phyloP scores from a whole-genome alignment of 2,888 invertebrate species.

The Hemicrepidius hirtus region DNA sequence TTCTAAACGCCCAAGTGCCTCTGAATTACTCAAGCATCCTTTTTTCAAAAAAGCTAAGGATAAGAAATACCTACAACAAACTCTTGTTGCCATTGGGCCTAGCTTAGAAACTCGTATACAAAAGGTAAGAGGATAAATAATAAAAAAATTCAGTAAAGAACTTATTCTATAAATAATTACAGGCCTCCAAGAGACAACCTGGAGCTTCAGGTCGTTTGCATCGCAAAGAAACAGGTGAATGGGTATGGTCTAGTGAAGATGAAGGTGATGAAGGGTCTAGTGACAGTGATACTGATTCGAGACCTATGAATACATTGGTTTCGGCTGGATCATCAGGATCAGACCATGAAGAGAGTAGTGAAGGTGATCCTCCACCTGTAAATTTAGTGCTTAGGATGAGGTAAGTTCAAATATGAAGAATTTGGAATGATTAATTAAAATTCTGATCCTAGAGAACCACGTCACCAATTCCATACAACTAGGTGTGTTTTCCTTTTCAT shows the following conservation, averaged over 20 bases:
- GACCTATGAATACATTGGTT: conserved; percentile 72
- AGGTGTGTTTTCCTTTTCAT: conserved; percentile 54
- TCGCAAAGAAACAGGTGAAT: conserved; percentile 96
- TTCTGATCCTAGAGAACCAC: conserved; percentile 58
- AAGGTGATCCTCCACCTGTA: conserved; percentile 75
- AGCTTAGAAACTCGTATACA: conserved; percentile 93
- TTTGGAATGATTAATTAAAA: neutral
- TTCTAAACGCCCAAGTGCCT: conserved; percentile 94
- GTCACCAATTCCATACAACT: conserved; percentile 59
- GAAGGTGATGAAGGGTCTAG: conserved; percentile 83
- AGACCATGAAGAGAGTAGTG: conserved; percentile 71
- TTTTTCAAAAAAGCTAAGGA: conserved; percentile 99
- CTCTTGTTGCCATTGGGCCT: conserved; percentile 89
- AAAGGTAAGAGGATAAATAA: conserved; percentile 77
- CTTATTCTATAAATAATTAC: conserved; percentile 5
- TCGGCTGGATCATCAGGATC: conserved; percentile 70
- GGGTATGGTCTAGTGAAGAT: conserved; percentile 99
- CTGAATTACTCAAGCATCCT: conserved; percentile 95
- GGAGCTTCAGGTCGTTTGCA: conserved; percentile 91
- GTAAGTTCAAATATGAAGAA: conserved; percentile 68
- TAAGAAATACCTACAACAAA: conserved; percentile 90
- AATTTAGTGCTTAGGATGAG: conserved; percentile 93
- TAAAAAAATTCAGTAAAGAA: neutral
- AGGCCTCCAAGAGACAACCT: conserved; percentile 86
- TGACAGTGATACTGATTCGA: conserved; percentile 73